These are phyloP conservation scores for Enteromius viviparus DNA, from an alignment of 2,797 vertebrate genomes.

Conservation along the genomic window DNA sequence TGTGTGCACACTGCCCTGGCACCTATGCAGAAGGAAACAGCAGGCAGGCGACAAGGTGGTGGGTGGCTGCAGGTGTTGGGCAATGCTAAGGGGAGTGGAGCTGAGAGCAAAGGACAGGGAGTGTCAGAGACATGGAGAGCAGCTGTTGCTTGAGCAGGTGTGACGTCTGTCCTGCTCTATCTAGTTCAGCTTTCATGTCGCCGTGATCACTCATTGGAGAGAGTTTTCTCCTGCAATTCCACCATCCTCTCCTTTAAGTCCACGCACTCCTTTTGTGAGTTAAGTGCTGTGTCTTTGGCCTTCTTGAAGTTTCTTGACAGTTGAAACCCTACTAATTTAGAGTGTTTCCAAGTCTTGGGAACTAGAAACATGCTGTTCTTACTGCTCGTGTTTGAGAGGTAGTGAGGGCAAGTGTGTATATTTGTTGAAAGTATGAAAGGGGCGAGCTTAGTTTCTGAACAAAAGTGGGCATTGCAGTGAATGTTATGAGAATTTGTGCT, in stretches of 20 bases:
- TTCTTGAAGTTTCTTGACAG: slow-evolving; percentile 33
- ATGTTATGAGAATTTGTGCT: not conserved
- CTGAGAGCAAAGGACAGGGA: slow-evolving; percentile 42
- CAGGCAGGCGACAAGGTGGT: slow-evolving; percentile 43
- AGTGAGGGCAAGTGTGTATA: slow-evolving; percentile 1
- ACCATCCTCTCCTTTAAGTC: slow-evolving; percentile 23
- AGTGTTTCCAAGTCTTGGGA: slow-evolving; percentile 32
- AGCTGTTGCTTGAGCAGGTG: slow-evolving; percentile 63
- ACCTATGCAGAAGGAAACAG: slow-evolving; percentile 37
- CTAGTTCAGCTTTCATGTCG: slow-evolving; percentile 48
- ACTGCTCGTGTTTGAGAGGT: not conserved
- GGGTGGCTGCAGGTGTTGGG: slow-evolving; percentile 50
- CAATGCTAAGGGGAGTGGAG: slow-evolving; percentile 26
- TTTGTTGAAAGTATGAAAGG: slow-evolving; percentile 25
- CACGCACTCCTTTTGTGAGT: slow-evolving; percentile 17
- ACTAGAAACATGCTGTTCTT: slow-evolving; percentile 16
- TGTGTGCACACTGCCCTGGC: not conserved
- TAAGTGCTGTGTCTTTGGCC: slow-evolving; percentile 36
- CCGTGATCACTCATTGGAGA: slow-evolving; percentile 40
- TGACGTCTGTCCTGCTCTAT: slow-evolving; percentile 43
- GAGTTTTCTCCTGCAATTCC: slow-evolving; percentile 32
- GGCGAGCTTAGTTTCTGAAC: not conserved
- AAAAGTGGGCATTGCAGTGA: not conserved
- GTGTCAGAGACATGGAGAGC: slow-evolving; percentile 57
- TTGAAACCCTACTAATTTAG: slow-evolving; percentile 53